phyloP scores from a whole-genome alignment of 2,113 vertebrate species.

The Crotophaga sulcirostris region DNA sequence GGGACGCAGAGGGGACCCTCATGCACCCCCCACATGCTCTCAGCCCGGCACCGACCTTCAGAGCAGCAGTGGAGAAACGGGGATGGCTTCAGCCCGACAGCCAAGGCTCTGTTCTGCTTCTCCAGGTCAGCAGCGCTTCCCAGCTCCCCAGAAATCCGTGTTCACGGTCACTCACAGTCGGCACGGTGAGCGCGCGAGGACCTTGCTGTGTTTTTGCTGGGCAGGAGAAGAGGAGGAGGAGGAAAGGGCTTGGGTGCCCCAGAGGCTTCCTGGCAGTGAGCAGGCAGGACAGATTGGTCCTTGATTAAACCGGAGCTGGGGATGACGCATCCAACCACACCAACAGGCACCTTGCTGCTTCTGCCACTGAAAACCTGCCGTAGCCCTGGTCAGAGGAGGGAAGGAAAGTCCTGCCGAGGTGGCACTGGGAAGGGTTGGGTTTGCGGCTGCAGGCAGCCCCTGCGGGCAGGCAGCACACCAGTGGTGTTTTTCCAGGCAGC shows the following conservation, averaged over 20 bases:
- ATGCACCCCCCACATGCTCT: not conserved
- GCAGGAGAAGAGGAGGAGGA: conserved; percentile 13
- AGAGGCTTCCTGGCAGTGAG: not conserved
- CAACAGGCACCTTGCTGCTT: not conserved
- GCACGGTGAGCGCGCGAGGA: not conserved
- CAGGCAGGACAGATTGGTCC: not conserved
- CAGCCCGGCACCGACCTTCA: not conserved
- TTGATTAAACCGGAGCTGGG: not conserved
- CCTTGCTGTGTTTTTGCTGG: not conserved
- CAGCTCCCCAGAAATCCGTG: not conserved
- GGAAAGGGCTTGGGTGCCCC: not conserved
- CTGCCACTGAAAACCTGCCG: not conserved
- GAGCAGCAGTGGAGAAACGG: not conserved
- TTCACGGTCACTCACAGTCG: rapidly evolving
- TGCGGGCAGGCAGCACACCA: too few relatives aligned
- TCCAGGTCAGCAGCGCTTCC: not conserved
- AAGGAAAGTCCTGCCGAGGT: not conserved
- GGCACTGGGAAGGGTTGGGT: not conserved
- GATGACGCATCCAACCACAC: not conserved
- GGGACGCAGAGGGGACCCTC: not conserved
- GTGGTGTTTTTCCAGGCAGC: not conserved
- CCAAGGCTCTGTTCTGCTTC: not conserved
- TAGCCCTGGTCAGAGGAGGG: not conserved
- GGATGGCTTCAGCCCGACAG: rapidly evolving
- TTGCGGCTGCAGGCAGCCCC: not conserved